phyloP scores from a whole-genome alignment of 2,888 invertebrate genomes.

The Amiota mariae region DNA sequence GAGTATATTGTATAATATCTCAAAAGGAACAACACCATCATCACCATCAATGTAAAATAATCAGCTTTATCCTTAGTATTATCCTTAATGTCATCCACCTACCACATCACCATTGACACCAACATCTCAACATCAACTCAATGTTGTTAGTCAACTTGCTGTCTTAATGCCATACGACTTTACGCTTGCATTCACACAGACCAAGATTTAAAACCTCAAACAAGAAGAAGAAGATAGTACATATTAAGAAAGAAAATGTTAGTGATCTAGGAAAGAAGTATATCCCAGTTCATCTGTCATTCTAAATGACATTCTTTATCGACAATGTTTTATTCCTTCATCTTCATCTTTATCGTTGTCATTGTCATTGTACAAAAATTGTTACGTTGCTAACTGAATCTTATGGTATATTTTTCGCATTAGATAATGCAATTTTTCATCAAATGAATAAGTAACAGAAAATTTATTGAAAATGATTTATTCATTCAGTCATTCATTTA shows the following conservation, averaged over 20 bases:
- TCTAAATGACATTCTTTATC: background rate
- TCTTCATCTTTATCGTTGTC: no score
- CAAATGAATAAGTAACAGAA: constrained; percentile 17
- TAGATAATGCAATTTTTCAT: constrained; percentile 20
- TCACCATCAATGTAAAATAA: background rate
- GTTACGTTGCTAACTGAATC: no score
- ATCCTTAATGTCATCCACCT: background rate
- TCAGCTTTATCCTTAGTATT: background rate
- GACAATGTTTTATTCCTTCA: no score
- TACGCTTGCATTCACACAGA: background rate
- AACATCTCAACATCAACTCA: background rate
- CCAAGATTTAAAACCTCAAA: no score
- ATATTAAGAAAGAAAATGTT: background rate
- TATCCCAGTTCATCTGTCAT: constrained; percentile 42
- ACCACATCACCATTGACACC: constrained; percentile 13
- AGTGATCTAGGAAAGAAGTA: no score
- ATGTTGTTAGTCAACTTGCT: constrained; percentile 30
- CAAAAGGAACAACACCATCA: constrained; percentile 18
- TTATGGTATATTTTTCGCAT: background rate
- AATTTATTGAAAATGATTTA: constrained; percentile 20
- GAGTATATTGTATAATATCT: background rate
- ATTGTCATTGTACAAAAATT: no score
- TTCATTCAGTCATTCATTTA: background rate
- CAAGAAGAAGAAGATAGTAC: background rate
- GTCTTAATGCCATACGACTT: constrained; percentile 16